phyloP scores from a whole-genome alignment of 2,113 vertebrate genomes.

The Potamarius usumacintae region DNA sequence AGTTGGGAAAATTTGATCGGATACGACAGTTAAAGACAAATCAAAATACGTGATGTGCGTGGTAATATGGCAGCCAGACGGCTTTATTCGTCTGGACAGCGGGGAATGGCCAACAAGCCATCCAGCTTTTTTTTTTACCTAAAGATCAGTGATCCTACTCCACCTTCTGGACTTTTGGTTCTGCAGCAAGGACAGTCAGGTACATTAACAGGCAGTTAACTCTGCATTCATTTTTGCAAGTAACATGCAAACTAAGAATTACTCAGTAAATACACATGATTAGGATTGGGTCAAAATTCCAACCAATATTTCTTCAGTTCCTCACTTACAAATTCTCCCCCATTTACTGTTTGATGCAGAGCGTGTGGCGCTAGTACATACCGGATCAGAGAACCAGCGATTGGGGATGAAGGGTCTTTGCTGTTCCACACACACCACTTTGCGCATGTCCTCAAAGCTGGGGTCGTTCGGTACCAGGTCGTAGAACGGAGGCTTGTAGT shows the following conservation, averaged over 20 bases:
- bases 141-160: background rate
- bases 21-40: too few relatives aligned
- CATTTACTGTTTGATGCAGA: background rate
- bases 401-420: constrained; percentile 81
- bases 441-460: constrained; percentile 82
- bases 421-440: constrained; percentile 81
- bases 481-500: constrained; percentile 80
- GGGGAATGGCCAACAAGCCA: too few relatives aligned
- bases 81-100: too few relatives aligned
- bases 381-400: constrained; percentile 81
- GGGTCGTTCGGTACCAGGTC: constrained; percentile 80
- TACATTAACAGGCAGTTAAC: background rate
- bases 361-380: constrained; percentile 55
- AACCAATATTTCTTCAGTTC: background rate
- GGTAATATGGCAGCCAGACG: too few relatives aligned
- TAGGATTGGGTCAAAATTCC: too few relatives aligned
- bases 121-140: too few relatives aligned
- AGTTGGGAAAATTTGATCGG: too few relatives aligned
- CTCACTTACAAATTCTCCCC: background rate
- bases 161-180: background rate
- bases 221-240: background rate
- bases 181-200: background rate
- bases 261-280: background rate
- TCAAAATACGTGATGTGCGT: too few relatives aligned
- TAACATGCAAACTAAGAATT: background rate